Evolutionary conservation across 2,113 vertebrate species (phyloP), one percentile per base, ranked within the genome.

Genomic region (Polypterus senegalus): DNA sequence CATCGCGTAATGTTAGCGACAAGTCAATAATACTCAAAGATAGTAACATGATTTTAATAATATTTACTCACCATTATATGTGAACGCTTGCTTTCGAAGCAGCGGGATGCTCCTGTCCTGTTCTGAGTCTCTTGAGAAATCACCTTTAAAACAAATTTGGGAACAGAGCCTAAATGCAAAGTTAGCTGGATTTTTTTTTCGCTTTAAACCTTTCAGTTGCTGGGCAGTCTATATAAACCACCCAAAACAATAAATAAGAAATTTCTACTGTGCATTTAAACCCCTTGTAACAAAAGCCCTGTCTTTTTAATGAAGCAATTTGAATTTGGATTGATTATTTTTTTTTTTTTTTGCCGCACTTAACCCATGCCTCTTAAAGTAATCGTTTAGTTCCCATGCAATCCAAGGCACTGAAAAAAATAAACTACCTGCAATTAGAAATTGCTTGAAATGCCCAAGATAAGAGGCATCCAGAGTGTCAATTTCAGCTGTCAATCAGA

Each of bases 381-480:
- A 92, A 93, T 91, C 88, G 91, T 84, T 85, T 88, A 88, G 83
- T 84, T 91, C 88, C 89, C 81, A 79, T 86, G 88, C 91, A 91
- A 92, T 92, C 88, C 91, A 88, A 88, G 85, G 89, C 84, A 86
- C 86, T 70, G 84, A 83, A 83, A 79, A 80, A 81, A 82, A 84
- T 85, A 87, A 88, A 91, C 89, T 93, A 95, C 92, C 92, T 96
- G 91, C 90, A 97, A 95, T 97, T 96, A 97, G 92, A 94, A 93
- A 91, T 89, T 90, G 90, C 87, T 89, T 83, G 84, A 89, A 91
- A 91, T 89, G 92, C 87, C 75, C 83, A 73, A 85, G 86, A 91
- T 91, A 91, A 97, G 92, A 92, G 92, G 88, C 85, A 86, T 81
- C 82, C 82, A 84, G 84, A 92, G 93, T 93, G 92, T 95, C 91